Percentiles rank a stretch among this genome's conserved stretches.
phyloP scores from a whole-genome alignment of 2,113 vertebrate genomes.

The Callaeas wilsoni region DNA sequence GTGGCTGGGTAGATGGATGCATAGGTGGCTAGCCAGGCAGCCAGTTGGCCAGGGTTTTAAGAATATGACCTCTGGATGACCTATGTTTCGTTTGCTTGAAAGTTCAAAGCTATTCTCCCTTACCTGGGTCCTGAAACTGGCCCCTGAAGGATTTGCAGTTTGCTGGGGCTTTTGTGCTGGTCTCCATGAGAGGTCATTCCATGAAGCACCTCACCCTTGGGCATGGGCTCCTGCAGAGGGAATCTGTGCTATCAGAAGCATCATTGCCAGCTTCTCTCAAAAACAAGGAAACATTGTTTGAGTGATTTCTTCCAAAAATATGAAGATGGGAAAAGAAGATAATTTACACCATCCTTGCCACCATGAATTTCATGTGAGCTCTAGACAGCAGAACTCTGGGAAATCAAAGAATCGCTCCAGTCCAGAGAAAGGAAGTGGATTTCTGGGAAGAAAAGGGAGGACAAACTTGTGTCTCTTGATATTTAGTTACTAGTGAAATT shows the following conservation, averaged over 20 bases:
- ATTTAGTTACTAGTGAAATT: not conserved
- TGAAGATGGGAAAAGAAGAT: not conserved
- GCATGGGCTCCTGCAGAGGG: not conserved
- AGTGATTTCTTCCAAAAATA: not conserved
- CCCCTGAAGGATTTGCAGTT: not conserved
- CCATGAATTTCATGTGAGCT: not conserved
- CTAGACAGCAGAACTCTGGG: not conserved
- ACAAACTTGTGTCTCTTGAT: not conserved
- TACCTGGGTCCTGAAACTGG: not conserved
- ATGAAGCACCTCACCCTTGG: accelerated
- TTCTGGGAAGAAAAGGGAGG: not conserved
- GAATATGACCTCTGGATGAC: not conserved
- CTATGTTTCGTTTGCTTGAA: not conserved
- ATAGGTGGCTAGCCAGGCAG: not conserved
- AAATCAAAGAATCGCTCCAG: not conserved
- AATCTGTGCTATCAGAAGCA: not conserved
- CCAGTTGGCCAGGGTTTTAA: not conserved
- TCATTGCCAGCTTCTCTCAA: not conserved
- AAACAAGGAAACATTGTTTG: not conserved
- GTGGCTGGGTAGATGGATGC: not conserved
- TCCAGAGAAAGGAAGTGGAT: not conserved
- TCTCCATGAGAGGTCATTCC: not conserved
- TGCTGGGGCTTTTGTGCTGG: not conserved
- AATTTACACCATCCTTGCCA: not conserved
- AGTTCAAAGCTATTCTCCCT: not conserved